Conservation (phyloP, 1,140 invertebrate genomes). For the Pinna nobilis region DNA sequence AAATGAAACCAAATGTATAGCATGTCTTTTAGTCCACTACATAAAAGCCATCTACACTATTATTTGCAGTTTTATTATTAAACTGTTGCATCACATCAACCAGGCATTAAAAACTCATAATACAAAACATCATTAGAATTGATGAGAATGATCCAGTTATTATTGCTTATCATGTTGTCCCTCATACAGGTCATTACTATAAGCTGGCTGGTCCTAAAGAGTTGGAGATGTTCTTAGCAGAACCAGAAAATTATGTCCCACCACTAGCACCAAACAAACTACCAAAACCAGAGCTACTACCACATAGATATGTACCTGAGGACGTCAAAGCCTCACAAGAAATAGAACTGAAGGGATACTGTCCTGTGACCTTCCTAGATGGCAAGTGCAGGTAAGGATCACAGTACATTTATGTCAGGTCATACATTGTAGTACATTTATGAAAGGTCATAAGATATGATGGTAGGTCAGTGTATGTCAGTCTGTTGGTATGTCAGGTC, state of each 20-base stretch:
- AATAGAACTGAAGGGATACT: conserved; percentile 72
- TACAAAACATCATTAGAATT: too few species aligned
- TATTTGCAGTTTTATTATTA: too few species aligned
- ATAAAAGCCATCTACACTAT: too few species aligned
- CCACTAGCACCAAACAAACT: conserved; percentile 69
- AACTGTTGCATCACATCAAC: too few species aligned
- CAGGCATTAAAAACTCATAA: too few species aligned
- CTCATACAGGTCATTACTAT: conserved; percentile 70
- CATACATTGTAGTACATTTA: not conserved
- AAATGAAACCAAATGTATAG: too few species aligned
- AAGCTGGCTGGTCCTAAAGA: conserved; percentile 70
- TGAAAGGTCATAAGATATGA: too few species aligned
- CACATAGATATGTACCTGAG: conserved; percentile 55
- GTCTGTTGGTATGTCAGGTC: not conserved
- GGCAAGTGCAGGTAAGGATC: conserved; percentile 68
- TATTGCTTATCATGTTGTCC: not conserved
- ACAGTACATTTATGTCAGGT: not conserved
- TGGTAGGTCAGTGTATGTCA: too few species aligned
- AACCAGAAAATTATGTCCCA: conserved; percentile 73
- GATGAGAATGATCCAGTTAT: too few species aligned
- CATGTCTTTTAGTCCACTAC: too few species aligned
- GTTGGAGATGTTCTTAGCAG: conserved; percentile 66
- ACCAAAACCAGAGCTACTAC: conserved; percentile 65
- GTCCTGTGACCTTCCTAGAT: conserved; percentile 73
- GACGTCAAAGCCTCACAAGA: conserved; percentile 55